phyloP scores from a whole-genome alignment of 2,797 vertebrate genomes.

The Onychomys leucogaster region DNA sequence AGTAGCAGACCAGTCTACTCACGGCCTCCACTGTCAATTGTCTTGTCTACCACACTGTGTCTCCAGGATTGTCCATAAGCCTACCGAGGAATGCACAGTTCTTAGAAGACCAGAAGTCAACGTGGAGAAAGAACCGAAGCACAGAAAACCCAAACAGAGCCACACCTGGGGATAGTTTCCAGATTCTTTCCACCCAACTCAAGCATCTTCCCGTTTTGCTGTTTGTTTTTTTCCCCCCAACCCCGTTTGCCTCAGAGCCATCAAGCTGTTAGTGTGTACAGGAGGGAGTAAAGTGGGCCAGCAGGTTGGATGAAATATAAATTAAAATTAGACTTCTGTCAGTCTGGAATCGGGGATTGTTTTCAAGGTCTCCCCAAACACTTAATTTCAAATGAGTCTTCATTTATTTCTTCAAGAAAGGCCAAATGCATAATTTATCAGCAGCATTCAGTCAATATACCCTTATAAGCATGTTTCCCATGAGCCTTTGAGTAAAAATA shows the following conservation, averaged over 20 bases:
- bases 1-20: neutral
- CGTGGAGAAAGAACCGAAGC: conserved; percentile 63
- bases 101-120: conserved; percentile 31
- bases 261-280: conserved; percentile 86
- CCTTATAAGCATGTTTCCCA: conserved; percentile 80
- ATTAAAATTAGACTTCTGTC: conserved; percentile 89
- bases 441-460: conserved; percentile 83
- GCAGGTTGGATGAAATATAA: conserved; percentile 87
- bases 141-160: conserved; percentile 54
- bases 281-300: conserved; percentile 86
- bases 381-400: conserved; percentile 87
- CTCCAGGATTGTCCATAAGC: neutral
- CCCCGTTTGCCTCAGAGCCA: conserved; percentile 86
- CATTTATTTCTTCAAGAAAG: conserved; percentile 86
- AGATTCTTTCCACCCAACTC: conserved; percentile 51
- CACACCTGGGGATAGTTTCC: conserved; percentile 67
- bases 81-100: neutral
- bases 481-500: conserved; percentile 82
- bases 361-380: conserved; percentile 87
- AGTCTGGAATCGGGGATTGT: conserved; percentile 86
- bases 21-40: rapidly evolving
- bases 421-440: conserved; percentile 86
- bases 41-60: neutral
- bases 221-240: conserved; percentile 80
- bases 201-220: conserved; percentile 67